phyloP scores from a whole-genome alignment of 2,113 vertebrate genomes.

The Sander vitreus region DNA sequence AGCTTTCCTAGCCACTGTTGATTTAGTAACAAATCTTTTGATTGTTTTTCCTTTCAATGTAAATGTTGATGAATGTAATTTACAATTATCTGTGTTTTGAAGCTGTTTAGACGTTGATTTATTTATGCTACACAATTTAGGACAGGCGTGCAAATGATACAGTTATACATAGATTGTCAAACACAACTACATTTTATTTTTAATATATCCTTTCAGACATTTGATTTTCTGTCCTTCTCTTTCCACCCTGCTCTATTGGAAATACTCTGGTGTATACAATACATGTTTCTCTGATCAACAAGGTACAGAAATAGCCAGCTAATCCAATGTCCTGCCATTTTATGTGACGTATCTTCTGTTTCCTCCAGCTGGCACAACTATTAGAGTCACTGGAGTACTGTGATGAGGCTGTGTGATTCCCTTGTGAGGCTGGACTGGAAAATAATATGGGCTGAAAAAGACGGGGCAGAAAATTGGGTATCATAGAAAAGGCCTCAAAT shows the following conservation, averaged over 20 bases:
- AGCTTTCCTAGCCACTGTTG: background rate
- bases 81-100: background rate
- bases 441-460: slow-evolving; percentile 56
- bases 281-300: slow-evolving; percentile 69
- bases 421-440: slow-evolving; percentile 62
- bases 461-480: slow-evolving; percentile 32
- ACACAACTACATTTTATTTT: background rate
- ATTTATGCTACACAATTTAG: background rate
- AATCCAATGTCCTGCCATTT: slow-evolving; percentile 82
- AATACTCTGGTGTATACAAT: slow-evolving; percentile 57
- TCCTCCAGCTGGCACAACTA: slow-evolving; percentile 81
- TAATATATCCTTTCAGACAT: background rate
- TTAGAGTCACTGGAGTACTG: slow-evolving; percentile 69
- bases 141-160: background rate
- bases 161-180: background rate
- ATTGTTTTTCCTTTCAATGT: background rate
- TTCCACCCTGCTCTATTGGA: slow-evolving; percentile 10
- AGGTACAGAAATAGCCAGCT: slow-evolving; percentile 77
- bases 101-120: background rate
- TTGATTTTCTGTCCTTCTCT: slow-evolving; percentile 2
- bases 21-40: background rate
- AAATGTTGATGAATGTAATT: background rate
- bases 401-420: slow-evolving; percentile 66
- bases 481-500: background rate
- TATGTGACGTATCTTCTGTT: slow-evolving; percentile 80